phyloP scores from a whole-genome alignment of 2,113 vertebrate genomes.

The Ursus arctos region DNA sequence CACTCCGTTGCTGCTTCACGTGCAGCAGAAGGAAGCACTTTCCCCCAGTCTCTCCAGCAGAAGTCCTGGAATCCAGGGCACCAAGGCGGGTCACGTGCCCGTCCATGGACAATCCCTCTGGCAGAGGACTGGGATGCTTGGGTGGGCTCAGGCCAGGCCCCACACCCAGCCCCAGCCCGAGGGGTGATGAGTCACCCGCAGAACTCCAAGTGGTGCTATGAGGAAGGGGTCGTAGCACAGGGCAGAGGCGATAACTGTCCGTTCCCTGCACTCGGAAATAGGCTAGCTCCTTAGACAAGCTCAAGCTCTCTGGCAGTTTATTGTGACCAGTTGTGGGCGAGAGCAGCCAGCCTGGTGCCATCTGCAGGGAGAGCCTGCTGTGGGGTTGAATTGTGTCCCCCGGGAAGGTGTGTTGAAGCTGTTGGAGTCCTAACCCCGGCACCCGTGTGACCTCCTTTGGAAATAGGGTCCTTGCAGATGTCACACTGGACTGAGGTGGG shows the following conservation, averaged over 20 bases:
- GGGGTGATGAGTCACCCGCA: too few relatives aligned
- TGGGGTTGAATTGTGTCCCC: not conserved
- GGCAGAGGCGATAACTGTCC: fast-evolving
- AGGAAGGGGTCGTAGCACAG: fast-evolving
- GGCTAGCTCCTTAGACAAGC: not conserved
- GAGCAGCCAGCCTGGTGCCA: not conserved
- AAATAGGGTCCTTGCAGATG: not conserved
- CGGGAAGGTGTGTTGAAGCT: not conserved
- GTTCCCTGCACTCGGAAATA: not conserved
- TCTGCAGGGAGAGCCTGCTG: not conserved
- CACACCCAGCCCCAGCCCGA: not conserved
- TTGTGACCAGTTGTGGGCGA: fast-evolving
- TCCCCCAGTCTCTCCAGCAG: not conserved
- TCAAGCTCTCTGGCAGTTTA: not conserved
- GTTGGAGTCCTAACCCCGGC: not conserved
- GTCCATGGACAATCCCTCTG: fast-evolving
- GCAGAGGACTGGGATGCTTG: not conserved
- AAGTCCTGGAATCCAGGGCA: not conserved
- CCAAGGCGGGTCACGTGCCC: fast-evolving
- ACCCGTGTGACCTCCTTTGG: not conserved
- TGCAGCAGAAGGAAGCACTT: not conserved
- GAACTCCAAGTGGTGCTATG: not conserved
- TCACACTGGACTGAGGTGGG: too few relatives aligned
- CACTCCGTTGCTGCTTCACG: not conserved
- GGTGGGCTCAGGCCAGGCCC: not conserved